These are phyloP conservation scores for Danio tinwini DNA, from an alignment of 2,797 vertebrate species.

Conservation along the genomic window DNA sequence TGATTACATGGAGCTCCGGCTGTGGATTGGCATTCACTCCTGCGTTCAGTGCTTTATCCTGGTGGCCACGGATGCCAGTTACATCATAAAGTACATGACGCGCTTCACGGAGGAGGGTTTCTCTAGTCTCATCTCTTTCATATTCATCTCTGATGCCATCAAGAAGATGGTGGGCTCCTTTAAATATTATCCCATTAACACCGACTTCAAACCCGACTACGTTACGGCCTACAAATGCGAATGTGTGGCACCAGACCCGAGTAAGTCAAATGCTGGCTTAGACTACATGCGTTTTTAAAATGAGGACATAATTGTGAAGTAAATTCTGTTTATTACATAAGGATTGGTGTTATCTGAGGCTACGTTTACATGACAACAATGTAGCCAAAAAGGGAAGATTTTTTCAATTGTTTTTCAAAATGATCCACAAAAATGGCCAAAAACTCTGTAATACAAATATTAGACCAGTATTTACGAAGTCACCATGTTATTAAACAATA, in stretches of 20 bases:
- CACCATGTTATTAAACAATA: background rate
- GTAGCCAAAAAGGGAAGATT: no score
- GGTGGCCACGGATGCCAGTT: slow-evolving; percentile 93
- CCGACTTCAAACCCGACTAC: slow-evolving; percentile 89
- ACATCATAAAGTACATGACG: slow-evolving; percentile 98
- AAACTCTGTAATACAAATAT: no score
- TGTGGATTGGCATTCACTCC: slow-evolving; percentile 98
- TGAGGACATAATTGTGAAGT: background rate
- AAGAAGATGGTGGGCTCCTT: slow-evolving; percentile 97
- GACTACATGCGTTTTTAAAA: background rate
- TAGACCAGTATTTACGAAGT: no score
- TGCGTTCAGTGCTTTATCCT: slow-evolving; percentile 94
- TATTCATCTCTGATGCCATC: slow-evolving; percentile 98
- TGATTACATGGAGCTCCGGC: slow-evolving; percentile 97
- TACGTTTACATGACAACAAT: no score
- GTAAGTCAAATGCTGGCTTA: slow-evolving; percentile 76
- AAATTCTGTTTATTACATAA: background rate
- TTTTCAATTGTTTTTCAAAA: no score
- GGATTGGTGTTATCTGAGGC: no score
- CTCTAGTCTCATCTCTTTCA: slow-evolving; percentile 99
- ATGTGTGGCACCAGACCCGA: slow-evolving; percentile 90
- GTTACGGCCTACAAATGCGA: slow-evolving; percentile 95
- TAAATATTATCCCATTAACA: slow-evolving; percentile 94
- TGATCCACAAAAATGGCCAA: no score
- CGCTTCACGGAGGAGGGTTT: slow-evolving; percentile 98